Evolutionary conservation across 2,113 vertebrate genomes (phyloP).

Genomic region (Salvelinus sp.): DNA sequence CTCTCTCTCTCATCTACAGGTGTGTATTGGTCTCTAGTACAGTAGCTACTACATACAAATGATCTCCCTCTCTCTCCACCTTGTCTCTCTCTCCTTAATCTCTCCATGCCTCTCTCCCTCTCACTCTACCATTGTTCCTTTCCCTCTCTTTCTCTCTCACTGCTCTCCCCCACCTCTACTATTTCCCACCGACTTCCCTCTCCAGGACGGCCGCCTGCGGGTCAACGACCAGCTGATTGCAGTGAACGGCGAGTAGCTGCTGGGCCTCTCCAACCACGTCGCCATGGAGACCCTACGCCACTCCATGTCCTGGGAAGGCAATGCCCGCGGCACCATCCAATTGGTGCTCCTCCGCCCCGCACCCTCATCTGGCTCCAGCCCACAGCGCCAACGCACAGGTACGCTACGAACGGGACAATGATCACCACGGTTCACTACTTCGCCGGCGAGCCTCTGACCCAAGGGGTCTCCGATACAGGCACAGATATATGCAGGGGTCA

Average conservation of each 20-base stretch:
- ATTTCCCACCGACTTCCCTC: not conserved
- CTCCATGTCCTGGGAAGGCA: conserved; percentile 95
- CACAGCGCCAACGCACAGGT: conserved; percentile 47
- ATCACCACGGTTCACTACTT: conserved; percentile 40
- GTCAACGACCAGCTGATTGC: conserved; percentile 90
- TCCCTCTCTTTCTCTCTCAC: not conserved
- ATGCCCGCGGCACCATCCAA: conserved; percentile 88
- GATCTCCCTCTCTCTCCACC: not conserved
- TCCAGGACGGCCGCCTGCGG: conserved; percentile 85
- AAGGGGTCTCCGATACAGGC: conserved; percentile 15
- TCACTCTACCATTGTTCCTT: not conserved
- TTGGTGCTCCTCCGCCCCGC: conserved; percentile 78
- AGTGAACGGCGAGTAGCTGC: conserved; percentile 87
- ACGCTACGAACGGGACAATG: conserved; percentile 32
- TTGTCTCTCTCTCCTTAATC: not conserved
- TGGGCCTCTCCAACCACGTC: conserved; percentile 87
- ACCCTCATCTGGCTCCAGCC: not conserved
- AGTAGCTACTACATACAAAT: no score
- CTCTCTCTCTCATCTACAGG: no score
- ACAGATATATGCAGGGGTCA: no score
- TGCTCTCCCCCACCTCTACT: not conserved
- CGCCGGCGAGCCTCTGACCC: conserved; percentile 51
- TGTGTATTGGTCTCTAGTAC: no score
- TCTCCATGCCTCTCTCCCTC: not conserved
- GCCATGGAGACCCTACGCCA: conserved; percentile 92